Evolutionary conservation across 2,888 invertebrate species (phyloP).

Genomic region (Teinopalpus imperialis): DNA sequence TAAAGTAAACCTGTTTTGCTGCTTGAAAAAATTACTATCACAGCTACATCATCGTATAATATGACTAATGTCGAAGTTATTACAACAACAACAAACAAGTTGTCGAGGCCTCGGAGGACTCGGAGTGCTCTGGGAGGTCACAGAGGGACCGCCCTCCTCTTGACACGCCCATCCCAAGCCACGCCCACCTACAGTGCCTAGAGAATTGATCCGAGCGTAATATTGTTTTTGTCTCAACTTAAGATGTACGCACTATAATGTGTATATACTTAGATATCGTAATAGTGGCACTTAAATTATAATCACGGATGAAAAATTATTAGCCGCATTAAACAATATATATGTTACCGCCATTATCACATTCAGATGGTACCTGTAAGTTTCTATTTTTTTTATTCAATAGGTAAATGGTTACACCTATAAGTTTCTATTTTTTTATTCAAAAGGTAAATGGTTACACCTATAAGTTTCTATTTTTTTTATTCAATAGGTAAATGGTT

Average conservation of each 20-base stretch:
- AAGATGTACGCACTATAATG: slow-evolving; percentile 48
- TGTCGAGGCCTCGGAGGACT: slow-evolving; percentile 52
- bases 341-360: no score
- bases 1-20: slow-evolving; percentile 5
- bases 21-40: slow-evolving; percentile 9
- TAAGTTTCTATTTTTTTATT: no score
- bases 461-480: no score
- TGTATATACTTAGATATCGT: not conserved
- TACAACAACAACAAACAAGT: slow-evolving; percentile 64
- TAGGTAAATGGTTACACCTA: no score
- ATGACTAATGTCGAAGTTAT: slow-evolving; percentile 40
- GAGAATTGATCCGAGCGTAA: slow-evolving; percentile 55
- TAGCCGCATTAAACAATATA: no score
- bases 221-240: slow-evolving; percentile 49
- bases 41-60: slow-evolving; percentile 25
- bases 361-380: no score
- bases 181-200: slow-evolving; percentile 62
- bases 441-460: no score
- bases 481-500: no score
- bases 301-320: no score
- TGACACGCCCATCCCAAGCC: slow-evolving; percentile 62
- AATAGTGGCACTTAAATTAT: no score
- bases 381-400: no score
- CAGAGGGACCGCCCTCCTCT: slow-evolving; percentile 56
- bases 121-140: slow-evolving; percentile 66